phyloP scores from a whole-genome alignment of 2,888 invertebrate species.

The Malthinus seriepunctatus region DNA sequence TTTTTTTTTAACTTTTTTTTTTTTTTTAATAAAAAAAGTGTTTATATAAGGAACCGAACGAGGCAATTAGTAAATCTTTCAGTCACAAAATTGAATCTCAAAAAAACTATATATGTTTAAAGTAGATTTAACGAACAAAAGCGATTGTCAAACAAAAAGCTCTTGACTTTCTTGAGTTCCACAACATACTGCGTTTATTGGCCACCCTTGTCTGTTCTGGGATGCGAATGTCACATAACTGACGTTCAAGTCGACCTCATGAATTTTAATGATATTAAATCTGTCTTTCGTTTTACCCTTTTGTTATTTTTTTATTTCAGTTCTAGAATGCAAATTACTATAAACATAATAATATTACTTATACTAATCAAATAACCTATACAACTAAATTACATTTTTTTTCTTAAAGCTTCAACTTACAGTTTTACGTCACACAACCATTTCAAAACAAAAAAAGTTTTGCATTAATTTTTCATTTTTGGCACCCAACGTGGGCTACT shows the following conservation, averaged over 20 bases:
- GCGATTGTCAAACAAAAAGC: constrained; percentile 27
- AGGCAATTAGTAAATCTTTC: no score
- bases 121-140: constrained; percentile 21
- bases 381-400: no score
- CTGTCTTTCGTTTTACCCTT: constrained; percentile 40
- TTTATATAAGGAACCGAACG: no score
- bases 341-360: constrained; percentile 5
- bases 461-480: no score
- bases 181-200: constrained; percentile 40
- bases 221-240: constrained; percentile 42
- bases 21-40: no score
- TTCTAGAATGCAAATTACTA: constrained; percentile 7
- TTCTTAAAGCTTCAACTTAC: no score
- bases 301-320: constrained; percentile 30
- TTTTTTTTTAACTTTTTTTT: not conserved
- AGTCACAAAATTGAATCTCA: not conserved
- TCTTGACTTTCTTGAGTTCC: constrained; percentile 33
- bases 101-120: constrained; percentile 5
- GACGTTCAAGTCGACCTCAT: constrained; percentile 41
- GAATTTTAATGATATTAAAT: constrained; percentile 46
- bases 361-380: not conserved
- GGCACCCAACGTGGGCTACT: no score
- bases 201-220: constrained; percentile 41
- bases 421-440: no score
- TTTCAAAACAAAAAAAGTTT: no score